Percentiles rank a stretch among this genome's conserved stretches.
phyloP scores from a whole-genome alignment of 2,888 invertebrate genomes.

The Aromia moschata region DNA sequence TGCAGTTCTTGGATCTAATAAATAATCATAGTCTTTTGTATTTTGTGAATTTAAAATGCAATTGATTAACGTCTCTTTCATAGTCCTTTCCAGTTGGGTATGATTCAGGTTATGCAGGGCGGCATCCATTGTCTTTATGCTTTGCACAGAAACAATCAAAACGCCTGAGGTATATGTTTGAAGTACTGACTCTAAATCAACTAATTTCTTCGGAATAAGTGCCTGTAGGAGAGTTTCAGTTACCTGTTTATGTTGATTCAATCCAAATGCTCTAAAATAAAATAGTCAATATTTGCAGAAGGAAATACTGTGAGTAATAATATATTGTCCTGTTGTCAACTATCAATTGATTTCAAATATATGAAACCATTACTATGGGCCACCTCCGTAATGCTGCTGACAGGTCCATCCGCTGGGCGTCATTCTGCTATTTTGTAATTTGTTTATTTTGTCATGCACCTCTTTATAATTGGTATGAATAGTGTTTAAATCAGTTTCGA shows the following conservation, averaged over 20 bases:
- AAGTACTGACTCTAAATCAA: slow-evolving; percentile 54
- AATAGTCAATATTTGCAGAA: too few relatives aligned
- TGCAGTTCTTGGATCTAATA: slow-evolving; percentile 42
- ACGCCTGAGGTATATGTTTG: slow-evolving; percentile 60
- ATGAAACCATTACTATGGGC: too few relatives aligned
- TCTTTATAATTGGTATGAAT: too few relatives aligned
- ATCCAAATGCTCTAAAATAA: slow-evolving; percentile 61
- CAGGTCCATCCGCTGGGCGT: too few relatives aligned
- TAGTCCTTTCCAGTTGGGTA: slow-evolving; percentile 46
- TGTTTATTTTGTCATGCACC: too few relatives aligned
- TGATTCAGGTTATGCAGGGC: slow-evolving; percentile 56
- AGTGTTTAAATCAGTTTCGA: too few relatives aligned
- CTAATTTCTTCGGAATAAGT: slow-evolving; percentile 56
- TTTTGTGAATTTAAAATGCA: slow-evolving; percentile 50
- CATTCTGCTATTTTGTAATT: too few relatives aligned
- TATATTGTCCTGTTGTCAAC: too few relatives aligned
- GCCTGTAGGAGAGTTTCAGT: slow-evolving; percentile 62
- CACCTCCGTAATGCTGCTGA: too few relatives aligned
- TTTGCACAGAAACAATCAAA: slow-evolving; percentile 57
- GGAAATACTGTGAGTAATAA: too few relatives aligned
- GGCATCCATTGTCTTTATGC: slow-evolving; percentile 58
- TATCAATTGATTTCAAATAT: too few relatives aligned
- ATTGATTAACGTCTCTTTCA: slow-evolving; percentile 43
- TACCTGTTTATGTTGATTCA: slow-evolving; percentile 61
- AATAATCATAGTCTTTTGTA: slow-evolving; percentile 37